These are phyloP conservation scores for Motacilla alba DNA, from an alignment of 2,113 vertebrate species.

Conservation along the genomic window DNA sequence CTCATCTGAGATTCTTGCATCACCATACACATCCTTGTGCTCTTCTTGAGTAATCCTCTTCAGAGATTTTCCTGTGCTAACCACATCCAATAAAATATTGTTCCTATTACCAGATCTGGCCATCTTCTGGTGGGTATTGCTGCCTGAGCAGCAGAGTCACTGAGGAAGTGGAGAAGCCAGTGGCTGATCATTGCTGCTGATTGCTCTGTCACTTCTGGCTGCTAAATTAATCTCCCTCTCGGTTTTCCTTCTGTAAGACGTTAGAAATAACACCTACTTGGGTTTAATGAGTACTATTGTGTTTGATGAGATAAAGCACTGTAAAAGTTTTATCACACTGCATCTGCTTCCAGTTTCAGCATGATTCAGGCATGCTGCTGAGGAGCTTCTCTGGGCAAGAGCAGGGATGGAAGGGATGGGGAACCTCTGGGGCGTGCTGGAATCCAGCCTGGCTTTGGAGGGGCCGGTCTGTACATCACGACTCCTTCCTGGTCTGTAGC, in stretches of 20 bases:
- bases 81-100: background rate
- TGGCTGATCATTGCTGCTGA: background rate
- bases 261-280: background rate
- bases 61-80: background rate
- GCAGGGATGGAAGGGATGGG: background rate
- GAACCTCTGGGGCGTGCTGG: background rate
- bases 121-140: background rate
- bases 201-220: background rate
- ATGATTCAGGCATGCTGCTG: background rate
- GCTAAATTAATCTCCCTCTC: background rate
- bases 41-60: background rate
- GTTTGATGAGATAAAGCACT: conserved; percentile 23
- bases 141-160: background rate
- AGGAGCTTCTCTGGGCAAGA: background rate
- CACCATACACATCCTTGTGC: background rate
- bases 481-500: background rate
- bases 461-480: background rate
- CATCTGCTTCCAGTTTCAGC: background rate
- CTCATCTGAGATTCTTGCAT: background rate
- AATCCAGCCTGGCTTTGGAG: background rate
- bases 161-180: background rate
- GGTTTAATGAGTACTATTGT: background rate
- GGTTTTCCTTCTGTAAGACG: background rate
- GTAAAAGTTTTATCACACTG: background rate
- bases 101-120: background rate